A percentile compares a stretch with the other conserved stretches of the same genome.
These are phyloP conservation scores for Anthopleura xanthogrammica DNA, from an alignment of 92 coral and sea anemone genomes.

Conservation along the genomic window DNA sequence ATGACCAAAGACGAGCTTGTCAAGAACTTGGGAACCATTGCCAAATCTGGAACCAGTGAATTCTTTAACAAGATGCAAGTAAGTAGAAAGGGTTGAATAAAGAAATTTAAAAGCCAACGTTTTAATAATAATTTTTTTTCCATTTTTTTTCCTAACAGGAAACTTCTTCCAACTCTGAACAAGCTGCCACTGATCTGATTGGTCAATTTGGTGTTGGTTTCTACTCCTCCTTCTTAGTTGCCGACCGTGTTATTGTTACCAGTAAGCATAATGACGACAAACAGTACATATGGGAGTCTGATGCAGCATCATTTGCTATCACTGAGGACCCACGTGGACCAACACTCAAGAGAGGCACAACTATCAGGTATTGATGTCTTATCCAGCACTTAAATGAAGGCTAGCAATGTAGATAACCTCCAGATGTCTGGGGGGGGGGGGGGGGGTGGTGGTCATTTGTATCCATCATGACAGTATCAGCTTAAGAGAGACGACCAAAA, in stretches of 20 bases:
- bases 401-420: too few species aligned
- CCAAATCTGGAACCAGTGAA: conserved; percentile 98
- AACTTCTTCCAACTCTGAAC: conserved; percentile 41
- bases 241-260: conserved; percentile 97
- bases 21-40: conserved; percentile 95
- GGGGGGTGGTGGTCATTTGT: too few species aligned
- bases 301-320: conserved; percentile 91
- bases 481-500: too few species aligned
- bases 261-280: conserved; percentile 96
- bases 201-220: conserved; percentile 99
- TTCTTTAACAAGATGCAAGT: conserved; percentile 87
- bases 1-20: conserved; percentile 96
- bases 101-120: background rate
- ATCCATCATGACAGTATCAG: too few species aligned
- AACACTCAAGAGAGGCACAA: conserved; percentile 93
- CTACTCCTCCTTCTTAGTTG: conserved; percentile 95
- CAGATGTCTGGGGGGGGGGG: too few species aligned
- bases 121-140: too few species aligned
- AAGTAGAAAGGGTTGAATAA: conserved; percentile 11
- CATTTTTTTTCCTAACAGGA: background rate
- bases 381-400: background rate
- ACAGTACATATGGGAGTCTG: conserved; percentile 98
- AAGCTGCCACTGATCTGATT: conserved; percentile 80
- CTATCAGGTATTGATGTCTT: conserved; percentile 73
- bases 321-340: conserved; percentile 96